Conservation (phyloP, 1,140 invertebrate species). For the Papilio helenus region DNA sequence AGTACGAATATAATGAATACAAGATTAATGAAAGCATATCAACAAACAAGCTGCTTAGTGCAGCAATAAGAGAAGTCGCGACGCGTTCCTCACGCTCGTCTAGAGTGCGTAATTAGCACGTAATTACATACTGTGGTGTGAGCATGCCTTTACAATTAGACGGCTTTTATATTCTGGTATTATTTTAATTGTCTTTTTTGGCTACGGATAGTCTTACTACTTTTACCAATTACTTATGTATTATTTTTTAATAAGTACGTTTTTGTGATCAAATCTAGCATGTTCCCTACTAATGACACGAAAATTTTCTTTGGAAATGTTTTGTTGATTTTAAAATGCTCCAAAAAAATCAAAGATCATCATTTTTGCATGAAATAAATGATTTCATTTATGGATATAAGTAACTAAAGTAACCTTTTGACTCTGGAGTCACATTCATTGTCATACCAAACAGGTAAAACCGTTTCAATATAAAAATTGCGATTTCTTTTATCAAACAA, state of each 20-base stretch:
- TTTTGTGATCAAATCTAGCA: too few species aligned
- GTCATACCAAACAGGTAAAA: too few species aligned
- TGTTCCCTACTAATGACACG: too few species aligned
- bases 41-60: conserved; percentile 31
- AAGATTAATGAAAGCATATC: conserved; percentile 31
- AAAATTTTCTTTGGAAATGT: background rate
- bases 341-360: too few species aligned
- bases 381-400: too few species aligned
- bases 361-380: background rate
- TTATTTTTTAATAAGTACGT: too few species aligned
- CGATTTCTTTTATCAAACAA: background rate
- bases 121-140: conserved; percentile 56
- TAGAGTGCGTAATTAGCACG: conserved; percentile 62
- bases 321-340: background rate
- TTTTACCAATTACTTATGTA: too few species aligned
- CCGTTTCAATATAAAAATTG: background rate
- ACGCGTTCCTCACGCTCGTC: conserved; percentile 50
- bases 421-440: too few species aligned
- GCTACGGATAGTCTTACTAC: too few species aligned
- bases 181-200: background rate
- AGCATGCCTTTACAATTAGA: conserved; percentile 35
- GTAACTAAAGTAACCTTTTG: too few species aligned
- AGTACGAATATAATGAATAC: conserved; percentile 18
- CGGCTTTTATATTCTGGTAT: conserved; percentile 6
- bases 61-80: conserved; percentile 29